Evolutionary conservation across 2,888 invertebrate species (phyloP), one percentile per base, ranked within the genome.

Genomic region (Eristalinus aeneus): DNA sequence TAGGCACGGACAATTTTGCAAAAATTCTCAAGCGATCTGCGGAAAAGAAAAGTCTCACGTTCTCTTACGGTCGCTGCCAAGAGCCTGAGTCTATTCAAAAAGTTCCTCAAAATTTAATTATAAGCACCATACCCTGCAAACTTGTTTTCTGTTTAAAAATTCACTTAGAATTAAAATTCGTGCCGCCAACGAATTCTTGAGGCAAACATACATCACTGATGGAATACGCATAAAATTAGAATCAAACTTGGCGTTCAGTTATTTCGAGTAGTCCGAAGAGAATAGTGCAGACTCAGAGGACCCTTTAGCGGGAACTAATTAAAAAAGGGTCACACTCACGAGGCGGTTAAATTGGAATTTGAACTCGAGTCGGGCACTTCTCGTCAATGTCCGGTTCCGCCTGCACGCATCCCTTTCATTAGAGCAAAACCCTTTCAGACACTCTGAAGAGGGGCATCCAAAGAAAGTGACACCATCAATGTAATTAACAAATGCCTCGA

Each of bases 401-500:
- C 16, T 16, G 46, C 16, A 16, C 46, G n/a, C 46, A 46, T 6
- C 46, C 16, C 46, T 46, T 16, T 16, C 46, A 46, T 46, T 16
- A 46, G 16, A 46, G 16, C 46, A 16, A 46, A 46, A 46, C 46
- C 46, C 46, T 46, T 46, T 46, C 46, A 16, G 16, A 12, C 2
- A n/a, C 39, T 39, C 16, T 0, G 2, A 22, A 11, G 12, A 32
- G 36, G 58, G n/a, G 39, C 36, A 27, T 71, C 31, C 20, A 1
- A 39, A 27, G 27, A 16, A 22, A 71, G 27, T 60, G 22, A 58
- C 60, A 27, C 31, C 61, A 63, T 63, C 61, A 72, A 63, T 61
- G 53, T 61, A 72, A 61, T 72, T 61, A 72, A 16, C 46, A 72
- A 72, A 63, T 72, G 34, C 53, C 53, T 61, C 2, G 31, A 46